Evolutionary conservation across 2,113 vertebrate species (phyloP).

Genomic region (Sorex fumeus): DNA sequence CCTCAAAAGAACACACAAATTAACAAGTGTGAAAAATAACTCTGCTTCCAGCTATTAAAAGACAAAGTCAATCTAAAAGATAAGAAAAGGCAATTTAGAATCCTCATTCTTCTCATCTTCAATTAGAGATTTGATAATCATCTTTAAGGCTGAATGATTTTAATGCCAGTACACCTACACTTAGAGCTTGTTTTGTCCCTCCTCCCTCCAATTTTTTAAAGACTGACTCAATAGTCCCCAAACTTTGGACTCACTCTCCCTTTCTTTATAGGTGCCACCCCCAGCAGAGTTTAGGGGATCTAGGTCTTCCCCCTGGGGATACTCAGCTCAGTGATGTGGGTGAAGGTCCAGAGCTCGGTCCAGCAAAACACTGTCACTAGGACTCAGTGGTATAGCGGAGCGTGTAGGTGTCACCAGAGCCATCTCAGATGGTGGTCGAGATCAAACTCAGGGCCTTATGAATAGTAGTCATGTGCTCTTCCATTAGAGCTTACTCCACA

Average conservation of each 20-base stretch:
- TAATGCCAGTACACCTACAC: not conserved
- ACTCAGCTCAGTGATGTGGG: too few species aligned
- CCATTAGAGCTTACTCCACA: too few species aligned
- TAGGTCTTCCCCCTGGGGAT: too few species aligned
- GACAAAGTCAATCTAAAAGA: not conserved
- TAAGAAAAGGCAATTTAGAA: not conserved
- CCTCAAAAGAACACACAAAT: conserved; percentile 43
- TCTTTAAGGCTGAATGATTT: conserved; percentile 29
- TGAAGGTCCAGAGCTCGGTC: too few species aligned
- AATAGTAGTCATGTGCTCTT: too few species aligned
- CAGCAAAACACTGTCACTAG: too few species aligned
- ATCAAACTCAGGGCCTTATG: too few species aligned
- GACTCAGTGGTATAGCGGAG: too few species aligned
- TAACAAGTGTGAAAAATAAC: conserved; percentile 45
- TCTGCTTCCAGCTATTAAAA: not conserved
- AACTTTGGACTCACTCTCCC: not conserved
- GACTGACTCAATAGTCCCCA: not conserved
- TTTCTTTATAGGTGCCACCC: too few species aligned
- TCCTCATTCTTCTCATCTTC: not conserved
- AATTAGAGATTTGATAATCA: conserved; percentile 5
- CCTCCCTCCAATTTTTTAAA: not conserved
- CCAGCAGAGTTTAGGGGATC: too few species aligned
- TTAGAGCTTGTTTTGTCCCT: conserved; percentile 13
- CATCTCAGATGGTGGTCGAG: too few species aligned
- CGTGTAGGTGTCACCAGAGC: too few species aligned